Percentiles rank a stretch among this genome's conserved stretches.
phyloP scores from a whole-genome alignment of 2,797 vertebrate genomes.

The Pterois miles region DNA sequence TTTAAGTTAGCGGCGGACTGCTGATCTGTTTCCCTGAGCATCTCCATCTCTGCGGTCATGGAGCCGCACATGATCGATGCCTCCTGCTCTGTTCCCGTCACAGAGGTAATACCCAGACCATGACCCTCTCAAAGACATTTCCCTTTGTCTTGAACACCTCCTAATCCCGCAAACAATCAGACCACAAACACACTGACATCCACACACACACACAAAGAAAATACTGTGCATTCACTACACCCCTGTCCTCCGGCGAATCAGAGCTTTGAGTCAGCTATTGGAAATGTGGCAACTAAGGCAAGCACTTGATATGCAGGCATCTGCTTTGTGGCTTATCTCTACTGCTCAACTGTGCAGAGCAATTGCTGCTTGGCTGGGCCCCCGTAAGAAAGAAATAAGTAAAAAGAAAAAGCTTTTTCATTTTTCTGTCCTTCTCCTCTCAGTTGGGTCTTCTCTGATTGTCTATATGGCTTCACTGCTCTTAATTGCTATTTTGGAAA shows the following conservation, averaged over 20 bases:
- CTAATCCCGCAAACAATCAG: constrained; percentile 31
- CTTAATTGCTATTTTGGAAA: constrained; percentile 73
- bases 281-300: constrained; percentile 76
- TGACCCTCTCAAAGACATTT: constrained; percentile 55
- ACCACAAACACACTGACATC: constrained; percentile 11
- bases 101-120: constrained; percentile 64
- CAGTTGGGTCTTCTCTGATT: constrained; percentile 14
- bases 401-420: constrained; percentile 47
- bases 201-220: constrained; percentile 1
- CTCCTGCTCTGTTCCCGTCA: constrained; percentile 36
- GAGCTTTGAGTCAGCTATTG: constrained; percentile 73
- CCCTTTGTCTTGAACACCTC: constrained; percentile 55
- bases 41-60: constrained; percentile 36
- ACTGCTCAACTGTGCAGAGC: constrained; percentile 80
- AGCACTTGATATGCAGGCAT: constrained; percentile 80
- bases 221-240: constrained; percentile 29
- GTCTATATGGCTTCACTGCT: constrained; percentile 42
- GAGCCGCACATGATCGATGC: constrained; percentile 70
- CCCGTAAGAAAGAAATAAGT: background rate
- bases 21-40: constrained; percentile 48
- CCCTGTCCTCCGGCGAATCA: constrained; percentile 56
- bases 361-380: constrained; percentile 79
- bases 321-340: constrained; percentile 83
- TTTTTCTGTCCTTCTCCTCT: constrained; percentile 8
- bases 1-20: constrained; percentile 40